Percentiles rank a stretch among this genome's conserved stretches.
Evolutionary conservation across 2,113 vertebrate species (phyloP).

Genomic region (Microcebus tavaratra): DNA sequence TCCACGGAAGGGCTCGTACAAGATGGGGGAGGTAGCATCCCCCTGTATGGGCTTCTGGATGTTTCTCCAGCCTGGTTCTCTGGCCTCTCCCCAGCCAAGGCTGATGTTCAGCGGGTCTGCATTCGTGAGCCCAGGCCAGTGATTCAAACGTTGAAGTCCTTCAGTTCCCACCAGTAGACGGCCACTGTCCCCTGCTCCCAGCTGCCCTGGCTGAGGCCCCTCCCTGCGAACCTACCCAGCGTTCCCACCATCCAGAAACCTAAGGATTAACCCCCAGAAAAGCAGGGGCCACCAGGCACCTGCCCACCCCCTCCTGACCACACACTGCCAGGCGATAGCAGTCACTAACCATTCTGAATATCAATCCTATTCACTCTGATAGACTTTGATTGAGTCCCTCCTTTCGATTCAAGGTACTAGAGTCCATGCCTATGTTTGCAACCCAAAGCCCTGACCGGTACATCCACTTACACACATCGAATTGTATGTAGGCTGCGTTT

Average conservation of each 20-base stretch:
- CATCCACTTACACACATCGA: neutral
- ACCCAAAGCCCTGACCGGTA: neutral
- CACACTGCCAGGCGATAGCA: neutral
- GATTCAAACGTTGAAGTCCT: neutral
- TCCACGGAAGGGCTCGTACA: accelerated
- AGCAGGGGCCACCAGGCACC: neutral
- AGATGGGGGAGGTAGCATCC: neutral
- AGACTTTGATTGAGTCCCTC: neutral
- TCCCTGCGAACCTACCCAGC: neutral
- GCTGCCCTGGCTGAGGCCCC: no score
- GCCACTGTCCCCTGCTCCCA: no score
- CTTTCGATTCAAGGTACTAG: neutral
- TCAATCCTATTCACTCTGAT: neutral
- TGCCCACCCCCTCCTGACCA: neutral
- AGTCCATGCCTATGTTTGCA: neutral
- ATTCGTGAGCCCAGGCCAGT: neutral
- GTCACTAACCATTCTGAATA: neutral
- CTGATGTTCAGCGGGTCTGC: neutral
- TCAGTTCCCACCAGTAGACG: neutral
- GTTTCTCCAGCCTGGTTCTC: neutral
- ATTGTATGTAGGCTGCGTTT: neutral
- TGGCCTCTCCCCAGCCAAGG: neutral
- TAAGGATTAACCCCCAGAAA: neutral
- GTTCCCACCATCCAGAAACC: neutral
- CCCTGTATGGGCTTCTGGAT: neutral